Conservation (phyloP, 2,888 invertebrate genomes). For the Dryococelus australis region DNA sequence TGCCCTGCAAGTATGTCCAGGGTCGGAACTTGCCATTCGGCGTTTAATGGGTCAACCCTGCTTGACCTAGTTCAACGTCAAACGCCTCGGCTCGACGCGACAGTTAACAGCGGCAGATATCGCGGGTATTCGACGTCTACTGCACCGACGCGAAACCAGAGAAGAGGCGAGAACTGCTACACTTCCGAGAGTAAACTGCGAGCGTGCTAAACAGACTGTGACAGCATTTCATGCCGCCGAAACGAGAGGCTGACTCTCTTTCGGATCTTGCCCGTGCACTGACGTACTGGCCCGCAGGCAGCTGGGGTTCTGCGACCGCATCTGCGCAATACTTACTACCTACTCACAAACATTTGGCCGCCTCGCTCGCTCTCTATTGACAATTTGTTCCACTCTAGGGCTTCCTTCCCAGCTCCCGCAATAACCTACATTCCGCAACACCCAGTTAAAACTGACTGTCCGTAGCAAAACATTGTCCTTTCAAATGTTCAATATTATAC, state of each 20-base stretch:
- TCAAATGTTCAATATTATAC: too few species aligned
- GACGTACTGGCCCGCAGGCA: neutral
- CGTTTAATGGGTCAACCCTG: slow-evolving; percentile 21
- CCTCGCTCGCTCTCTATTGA: neutral
- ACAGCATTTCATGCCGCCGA: slow-evolving; percentile 6
- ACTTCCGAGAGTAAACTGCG: neutral
- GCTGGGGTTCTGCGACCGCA: neutral
- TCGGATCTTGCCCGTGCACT: neutral
- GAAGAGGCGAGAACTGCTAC: neutral
- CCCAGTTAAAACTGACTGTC: too few species aligned
- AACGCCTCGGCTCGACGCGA: neutral
- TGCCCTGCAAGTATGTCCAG: neutral
- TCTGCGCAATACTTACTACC: neutral
- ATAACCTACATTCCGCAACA: neutral
- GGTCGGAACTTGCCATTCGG: neutral
- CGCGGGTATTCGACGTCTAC: neutral
- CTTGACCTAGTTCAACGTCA: slow-evolving; percentile 26
- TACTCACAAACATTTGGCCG: neutral
- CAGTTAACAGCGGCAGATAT: neutral
- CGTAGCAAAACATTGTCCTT: too few species aligned
- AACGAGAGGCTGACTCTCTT: neutral
- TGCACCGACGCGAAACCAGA: neutral
- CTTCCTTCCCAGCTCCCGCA: neutral
- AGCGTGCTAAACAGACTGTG: slow-evolving; percentile 12
- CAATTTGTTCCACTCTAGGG: neutral